phyloP scores from a whole-genome alignment of 2,113 vertebrate genomes.

The Urocolius indicus region DNA sequence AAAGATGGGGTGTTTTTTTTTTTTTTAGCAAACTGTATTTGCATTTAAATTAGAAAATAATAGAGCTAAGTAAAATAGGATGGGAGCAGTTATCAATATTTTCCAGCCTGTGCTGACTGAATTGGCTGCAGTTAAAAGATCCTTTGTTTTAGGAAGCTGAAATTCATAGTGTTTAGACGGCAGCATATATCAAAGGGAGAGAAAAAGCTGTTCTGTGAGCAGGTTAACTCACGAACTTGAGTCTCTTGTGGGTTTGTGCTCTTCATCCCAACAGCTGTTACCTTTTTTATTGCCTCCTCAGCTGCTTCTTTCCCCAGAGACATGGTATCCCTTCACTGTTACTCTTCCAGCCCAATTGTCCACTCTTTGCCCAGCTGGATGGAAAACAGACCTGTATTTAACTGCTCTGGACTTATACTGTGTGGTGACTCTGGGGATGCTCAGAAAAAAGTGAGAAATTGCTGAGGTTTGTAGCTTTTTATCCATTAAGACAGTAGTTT shows the following conservation, averaged over 20 bases:
- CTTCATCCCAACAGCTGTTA: neutral
- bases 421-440: neutral
- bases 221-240: neutral
- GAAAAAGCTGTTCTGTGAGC: neutral
- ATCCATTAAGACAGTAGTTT: neutral
- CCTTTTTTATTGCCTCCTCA: neutral
- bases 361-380: neutral
- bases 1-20: accelerated
- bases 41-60: neutral
- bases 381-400: neutral
- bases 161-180: neutral
- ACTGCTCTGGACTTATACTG: neutral
- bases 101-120: neutral
- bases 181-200: neutral
- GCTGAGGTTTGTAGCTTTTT: neutral
- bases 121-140: neutral
- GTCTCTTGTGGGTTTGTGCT: neutral
- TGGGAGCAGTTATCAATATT: neutral
- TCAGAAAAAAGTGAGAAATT: neutral
- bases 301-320: neutral
- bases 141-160: neutral
- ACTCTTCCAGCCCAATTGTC: neutral
- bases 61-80: neutral
- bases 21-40: neutral
- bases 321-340: neutral